Conservation (phyloP, 2,797 vertebrate species). For the Syndactyla subalaris region DNA sequence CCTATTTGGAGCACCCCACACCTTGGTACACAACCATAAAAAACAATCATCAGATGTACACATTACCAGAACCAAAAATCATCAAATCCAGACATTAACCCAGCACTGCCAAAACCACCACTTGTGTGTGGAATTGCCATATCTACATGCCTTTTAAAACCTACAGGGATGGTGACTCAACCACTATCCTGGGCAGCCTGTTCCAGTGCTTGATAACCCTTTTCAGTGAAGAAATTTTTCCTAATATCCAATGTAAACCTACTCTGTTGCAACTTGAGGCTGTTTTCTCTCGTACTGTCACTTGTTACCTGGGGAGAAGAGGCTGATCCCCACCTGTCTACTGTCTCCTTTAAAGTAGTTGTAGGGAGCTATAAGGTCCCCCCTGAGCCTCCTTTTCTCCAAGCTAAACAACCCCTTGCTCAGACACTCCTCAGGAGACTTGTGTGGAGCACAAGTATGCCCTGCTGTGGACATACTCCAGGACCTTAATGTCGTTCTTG, state of each 20-base stretch:
- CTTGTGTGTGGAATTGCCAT: neutral
- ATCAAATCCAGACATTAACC: neutral
- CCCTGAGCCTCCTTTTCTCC: neutral
- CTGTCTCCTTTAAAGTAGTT: neutral
- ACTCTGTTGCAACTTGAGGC: neutral
- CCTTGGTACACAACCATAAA: constrained; percentile 75
- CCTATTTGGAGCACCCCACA: constrained; percentile 97
- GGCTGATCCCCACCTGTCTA: neutral
- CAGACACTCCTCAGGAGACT: neutral
- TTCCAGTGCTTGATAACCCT: neutral
- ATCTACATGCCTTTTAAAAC: neutral
- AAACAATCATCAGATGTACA: neutral
- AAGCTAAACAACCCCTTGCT: neutral
- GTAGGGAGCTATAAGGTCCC: neutral
- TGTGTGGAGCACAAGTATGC: too few species aligned
- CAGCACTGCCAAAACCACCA: neutral
- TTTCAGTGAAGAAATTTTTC: neutral
- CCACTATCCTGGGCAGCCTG: neutral
- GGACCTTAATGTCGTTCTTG: neutral
- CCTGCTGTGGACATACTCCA: neutral
- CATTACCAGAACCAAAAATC: neutral
- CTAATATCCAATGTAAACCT: neutral
- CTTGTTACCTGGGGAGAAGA: rapidly evolving
- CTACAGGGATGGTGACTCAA: neutral
- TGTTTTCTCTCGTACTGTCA: neutral